Evolutionary conservation across 92 coral and sea anemone genomes (phyloP).

Genomic region (Siderastrea siderea): DNA sequence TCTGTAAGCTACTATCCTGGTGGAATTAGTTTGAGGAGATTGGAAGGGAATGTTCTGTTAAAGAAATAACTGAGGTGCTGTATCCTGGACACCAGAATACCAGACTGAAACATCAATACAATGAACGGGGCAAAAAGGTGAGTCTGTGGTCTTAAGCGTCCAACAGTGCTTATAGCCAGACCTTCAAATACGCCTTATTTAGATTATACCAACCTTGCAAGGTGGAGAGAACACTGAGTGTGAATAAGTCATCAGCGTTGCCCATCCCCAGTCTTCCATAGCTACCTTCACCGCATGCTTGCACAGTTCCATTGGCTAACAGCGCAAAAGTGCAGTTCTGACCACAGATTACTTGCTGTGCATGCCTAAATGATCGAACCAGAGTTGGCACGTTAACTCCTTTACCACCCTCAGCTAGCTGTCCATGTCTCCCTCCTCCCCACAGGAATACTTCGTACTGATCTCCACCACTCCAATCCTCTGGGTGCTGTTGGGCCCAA

Average conservation of each 20-base stretch:
- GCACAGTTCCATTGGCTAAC: constrained; percentile 77
- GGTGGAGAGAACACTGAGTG: constrained; percentile 74
- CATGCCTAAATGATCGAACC: constrained; percentile 80
- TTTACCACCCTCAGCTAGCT: constrained; percentile 85
- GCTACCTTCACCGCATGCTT: constrained; percentile 92
- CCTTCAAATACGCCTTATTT: background rate
- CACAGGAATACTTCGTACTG: constrained; percentile 89
- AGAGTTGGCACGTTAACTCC: constrained; percentile 86
- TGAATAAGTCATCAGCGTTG: constrained; percentile 83
- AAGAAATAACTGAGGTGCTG: too few relatives aligned
- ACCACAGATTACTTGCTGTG: constrained; percentile 87
- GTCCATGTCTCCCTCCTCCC: constrained; percentile 96
- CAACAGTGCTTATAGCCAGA: too few relatives aligned
- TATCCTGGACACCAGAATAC: too few relatives aligned
- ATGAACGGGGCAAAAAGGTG: too few relatives aligned
- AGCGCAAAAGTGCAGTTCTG: constrained; percentile 87
- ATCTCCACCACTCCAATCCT: constrained; percentile 91
- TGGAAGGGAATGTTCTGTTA: too few relatives aligned
- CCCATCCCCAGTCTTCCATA: constrained; percentile 95
- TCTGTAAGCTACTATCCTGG: too few relatives aligned
- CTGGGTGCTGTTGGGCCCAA: constrained; percentile 90
- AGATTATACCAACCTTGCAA: constrained; percentile 71
- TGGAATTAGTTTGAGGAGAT: too few relatives aligned
- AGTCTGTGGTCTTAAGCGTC: too few relatives aligned
- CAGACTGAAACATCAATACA: too few relatives aligned